Evolutionary conservation across 2,113 vertebrate genomes (phyloP).

Genomic region (Hippoglossus stenolepis): DNA sequence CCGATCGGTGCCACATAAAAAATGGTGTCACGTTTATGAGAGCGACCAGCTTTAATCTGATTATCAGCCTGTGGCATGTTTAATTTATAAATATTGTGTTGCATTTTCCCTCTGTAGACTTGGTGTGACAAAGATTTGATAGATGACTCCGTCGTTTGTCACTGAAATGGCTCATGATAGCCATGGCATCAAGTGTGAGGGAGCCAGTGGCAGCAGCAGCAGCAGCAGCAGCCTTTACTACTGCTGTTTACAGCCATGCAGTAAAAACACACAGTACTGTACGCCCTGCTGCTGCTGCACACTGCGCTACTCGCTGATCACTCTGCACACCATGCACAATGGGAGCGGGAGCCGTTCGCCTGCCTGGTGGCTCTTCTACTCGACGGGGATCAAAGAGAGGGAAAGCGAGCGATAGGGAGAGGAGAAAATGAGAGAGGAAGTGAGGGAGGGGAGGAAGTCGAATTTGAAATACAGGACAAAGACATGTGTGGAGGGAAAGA

Average conservation of each 20-base stretch:
- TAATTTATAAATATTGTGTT: constrained; percentile 53
- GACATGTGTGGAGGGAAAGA: constrained; percentile 33
- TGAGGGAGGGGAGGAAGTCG: constrained; percentile 58
- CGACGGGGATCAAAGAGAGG: constrained; percentile 68
- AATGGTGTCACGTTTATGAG: constrained; percentile 29
- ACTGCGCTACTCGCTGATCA: constrained; percentile 66
- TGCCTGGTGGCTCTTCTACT: constrained; percentile 68
- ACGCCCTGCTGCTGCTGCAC: constrained; percentile 57
- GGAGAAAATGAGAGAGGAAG: constrained; percentile 47
- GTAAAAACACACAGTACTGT: constrained; percentile 58
- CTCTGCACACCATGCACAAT: constrained; percentile 68
- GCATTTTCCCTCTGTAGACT: constrained; percentile 24
- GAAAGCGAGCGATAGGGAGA: constrained; percentile 38
- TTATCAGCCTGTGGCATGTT: constrained; percentile 55
- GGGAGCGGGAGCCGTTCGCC: constrained; percentile 54
- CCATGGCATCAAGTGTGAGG: constrained; percentile 31
- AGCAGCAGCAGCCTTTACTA: constrained; percentile 40
- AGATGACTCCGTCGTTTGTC: constrained; percentile 54
- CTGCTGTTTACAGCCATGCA: constrained; percentile 72
- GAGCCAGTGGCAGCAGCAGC: constrained; percentile 14
- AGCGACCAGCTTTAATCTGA: constrained; percentile 38
- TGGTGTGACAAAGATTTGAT: constrained; percentile 48
- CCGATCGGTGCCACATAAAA: constrained; percentile 55
- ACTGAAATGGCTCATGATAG: constrained; percentile 63
- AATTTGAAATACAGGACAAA: constrained; percentile 52